A percentile compares a stretch with the other conserved stretches of the same genome.
Conservation (phyloP, 2,797 vertebrate genomes). For the Sebastes trivittatus region DNA sequence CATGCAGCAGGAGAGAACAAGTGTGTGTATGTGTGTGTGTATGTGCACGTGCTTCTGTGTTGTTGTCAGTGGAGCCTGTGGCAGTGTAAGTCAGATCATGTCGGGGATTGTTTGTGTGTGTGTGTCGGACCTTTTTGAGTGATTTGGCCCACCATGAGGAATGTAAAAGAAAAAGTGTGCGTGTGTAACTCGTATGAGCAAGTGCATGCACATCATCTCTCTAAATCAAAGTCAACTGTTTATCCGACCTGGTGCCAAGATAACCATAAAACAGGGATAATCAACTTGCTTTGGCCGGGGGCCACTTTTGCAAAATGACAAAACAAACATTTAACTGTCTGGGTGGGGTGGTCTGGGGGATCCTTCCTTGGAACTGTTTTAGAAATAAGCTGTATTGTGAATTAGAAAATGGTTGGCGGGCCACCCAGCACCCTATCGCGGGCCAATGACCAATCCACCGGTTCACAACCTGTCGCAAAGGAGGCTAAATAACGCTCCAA, state of each 20-base stretch:
- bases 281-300: neutral
- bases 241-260: neutral
- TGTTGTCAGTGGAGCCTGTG: conserved; percentile 5
- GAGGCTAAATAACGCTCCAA: no score
- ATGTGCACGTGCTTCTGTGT: neutral
- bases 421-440: neutral
- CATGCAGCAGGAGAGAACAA: neutral
- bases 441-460: neutral
- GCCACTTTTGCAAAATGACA: neutral
- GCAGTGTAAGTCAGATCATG: conserved; percentile 22
- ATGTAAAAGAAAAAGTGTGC: conserved; percentile 1
- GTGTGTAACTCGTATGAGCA: neutral
- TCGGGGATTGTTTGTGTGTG: conserved; percentile 2
- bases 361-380: neutral
- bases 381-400: neutral
- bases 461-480: no score
- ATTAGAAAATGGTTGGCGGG: neutral
- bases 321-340: neutral
- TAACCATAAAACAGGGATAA: neutral
- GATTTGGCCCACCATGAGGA: conserved; percentile 14
- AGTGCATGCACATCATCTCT: neutral
- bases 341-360: neutral
- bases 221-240: neutral
- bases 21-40: neutral
- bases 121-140: neutral